Conservation (phyloP, 2,888 invertebrate genomes). For the Dusona sp. region DNA sequence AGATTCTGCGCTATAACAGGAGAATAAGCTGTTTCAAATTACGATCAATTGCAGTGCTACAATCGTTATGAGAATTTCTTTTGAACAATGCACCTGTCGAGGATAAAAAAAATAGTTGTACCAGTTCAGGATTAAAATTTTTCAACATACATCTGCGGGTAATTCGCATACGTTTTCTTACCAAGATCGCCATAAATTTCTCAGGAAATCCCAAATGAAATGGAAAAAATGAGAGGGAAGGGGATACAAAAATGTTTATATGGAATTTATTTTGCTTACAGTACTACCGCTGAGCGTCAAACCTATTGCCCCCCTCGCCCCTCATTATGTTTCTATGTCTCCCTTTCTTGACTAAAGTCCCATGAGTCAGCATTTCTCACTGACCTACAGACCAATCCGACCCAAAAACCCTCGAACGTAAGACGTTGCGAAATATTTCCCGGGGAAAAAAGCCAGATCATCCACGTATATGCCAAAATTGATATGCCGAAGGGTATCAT, state of each 20-base stretch:
- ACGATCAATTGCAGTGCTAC: too few relatives aligned
- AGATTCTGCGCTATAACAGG: neutral
- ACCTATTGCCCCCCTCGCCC: neutral
- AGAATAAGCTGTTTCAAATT: too few relatives aligned
- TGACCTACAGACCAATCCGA: conserved; percentile 10
- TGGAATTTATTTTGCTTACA: conserved; percentile 48
- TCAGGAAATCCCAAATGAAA: neutral
- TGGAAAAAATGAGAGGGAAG: neutral
- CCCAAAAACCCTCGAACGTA: neutral
- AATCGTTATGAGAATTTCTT: too few relatives aligned
- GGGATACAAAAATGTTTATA: neutral
- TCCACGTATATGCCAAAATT: neutral
- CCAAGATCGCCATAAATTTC: too few relatives aligned
- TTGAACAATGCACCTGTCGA: too few relatives aligned
- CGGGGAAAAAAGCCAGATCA: neutral
- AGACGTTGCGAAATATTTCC: neutral
- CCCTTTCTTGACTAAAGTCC: neutral
- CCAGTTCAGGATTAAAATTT: too few relatives aligned
- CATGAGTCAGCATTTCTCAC: conserved; percentile 23
- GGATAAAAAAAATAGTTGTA: too few relatives aligned
- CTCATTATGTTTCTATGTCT: neutral
- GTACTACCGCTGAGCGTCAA: conserved; percentile 37
- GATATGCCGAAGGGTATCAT: neutral
- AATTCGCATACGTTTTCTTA: too few relatives aligned
- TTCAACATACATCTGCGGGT: too few relatives aligned